Percentiles rank a stretch among this genome's conserved stretches.
These are phyloP conservation scores for Paragorgia papillata DNA, from an alignment of 92 coral and sea anemone species.

Conservation along the genomic window DNA sequence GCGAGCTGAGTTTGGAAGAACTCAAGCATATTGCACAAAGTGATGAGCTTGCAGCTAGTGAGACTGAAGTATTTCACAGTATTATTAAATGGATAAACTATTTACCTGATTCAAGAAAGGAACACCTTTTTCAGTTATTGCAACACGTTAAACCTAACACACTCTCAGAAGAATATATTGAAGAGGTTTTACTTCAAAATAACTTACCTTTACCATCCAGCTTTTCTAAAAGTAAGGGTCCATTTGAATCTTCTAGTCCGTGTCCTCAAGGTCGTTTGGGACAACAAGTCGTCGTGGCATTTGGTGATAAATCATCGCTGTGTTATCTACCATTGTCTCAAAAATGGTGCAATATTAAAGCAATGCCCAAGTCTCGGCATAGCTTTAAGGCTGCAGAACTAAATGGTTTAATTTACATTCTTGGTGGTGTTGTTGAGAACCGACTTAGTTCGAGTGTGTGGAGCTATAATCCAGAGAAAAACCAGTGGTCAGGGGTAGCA, in stretches of 20 bases:
- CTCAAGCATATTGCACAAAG: not conserved
- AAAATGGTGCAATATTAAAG: constrained; percentile 1
- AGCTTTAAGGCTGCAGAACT: constrained; percentile 6
- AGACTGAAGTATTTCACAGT: not conserved
- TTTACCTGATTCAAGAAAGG: constrained; percentile 2
- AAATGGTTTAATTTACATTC: constrained; percentile 16
- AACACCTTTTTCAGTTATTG: not conserved
- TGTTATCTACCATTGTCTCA: constrained; percentile 1
- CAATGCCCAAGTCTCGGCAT: not conserved
- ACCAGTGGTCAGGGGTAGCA: constrained; percentile 18
- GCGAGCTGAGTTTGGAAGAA: constrained; percentile 22
- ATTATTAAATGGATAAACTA: constrained; percentile 21
- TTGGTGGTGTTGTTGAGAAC: constrained; percentile 14
- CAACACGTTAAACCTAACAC: not conserved
- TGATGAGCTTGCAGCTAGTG: constrained; percentile 15
- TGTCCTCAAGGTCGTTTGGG: not conserved
- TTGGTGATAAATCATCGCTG: not conserved
- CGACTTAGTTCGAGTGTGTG: constrained; percentile 13
- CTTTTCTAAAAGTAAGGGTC: not conserved
- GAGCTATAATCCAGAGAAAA: constrained; percentile 3
- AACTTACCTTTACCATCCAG: not conserved
- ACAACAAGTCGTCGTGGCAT: not conserved
- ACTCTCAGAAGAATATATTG: not conserved
- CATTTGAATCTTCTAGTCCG: not conserved
- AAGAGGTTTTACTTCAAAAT: not conserved